Evolutionary conservation across 37 sponge, comb jelly and placozoan species (phyloP).

Genomic region (Amphimedon queenslandica): DNA sequence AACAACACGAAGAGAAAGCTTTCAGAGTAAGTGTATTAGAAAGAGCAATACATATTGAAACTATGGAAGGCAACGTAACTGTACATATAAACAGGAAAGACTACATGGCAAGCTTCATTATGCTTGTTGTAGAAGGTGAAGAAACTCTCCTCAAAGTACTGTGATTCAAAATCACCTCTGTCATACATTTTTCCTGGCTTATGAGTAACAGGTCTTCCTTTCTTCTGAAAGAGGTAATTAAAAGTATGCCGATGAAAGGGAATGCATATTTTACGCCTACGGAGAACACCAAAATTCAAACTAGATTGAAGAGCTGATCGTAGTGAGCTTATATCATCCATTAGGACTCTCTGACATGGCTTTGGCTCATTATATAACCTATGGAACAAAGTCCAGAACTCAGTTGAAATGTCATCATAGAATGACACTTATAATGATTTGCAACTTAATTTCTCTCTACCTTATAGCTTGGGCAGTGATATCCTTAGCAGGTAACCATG

Average conservation of each 20-base stretch:
- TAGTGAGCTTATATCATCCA: background rate
- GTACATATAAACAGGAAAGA: background rate
- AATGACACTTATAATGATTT: too few relatives aligned
- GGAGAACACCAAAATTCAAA: background rate
- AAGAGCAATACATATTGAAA: too few relatives aligned
- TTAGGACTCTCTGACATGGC: too few relatives aligned
- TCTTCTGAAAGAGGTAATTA: background rate
- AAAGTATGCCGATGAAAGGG: background rate
- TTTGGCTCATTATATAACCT: too few relatives aligned
- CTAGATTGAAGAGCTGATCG: background rate
- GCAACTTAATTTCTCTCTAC: too few relatives aligned
- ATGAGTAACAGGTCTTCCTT: background rate
- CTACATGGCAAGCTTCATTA: background rate
- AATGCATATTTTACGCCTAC: background rate
- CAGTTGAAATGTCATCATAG: too few relatives aligned
- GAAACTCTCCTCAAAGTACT: background rate
- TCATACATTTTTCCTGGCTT: background rate
- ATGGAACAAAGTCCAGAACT: too few relatives aligned
- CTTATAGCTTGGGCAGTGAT: too few relatives aligned
- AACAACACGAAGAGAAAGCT: too few relatives aligned
- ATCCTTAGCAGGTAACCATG: too few relatives aligned
- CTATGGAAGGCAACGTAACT: background rate
- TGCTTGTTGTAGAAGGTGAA: background rate
- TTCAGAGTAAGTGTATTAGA: too few relatives aligned
- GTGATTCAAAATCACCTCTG: background rate